Evolutionary conservation across 2,797 vertebrate species (phyloP).

Genomic region (Chaunax sp.): DNA sequence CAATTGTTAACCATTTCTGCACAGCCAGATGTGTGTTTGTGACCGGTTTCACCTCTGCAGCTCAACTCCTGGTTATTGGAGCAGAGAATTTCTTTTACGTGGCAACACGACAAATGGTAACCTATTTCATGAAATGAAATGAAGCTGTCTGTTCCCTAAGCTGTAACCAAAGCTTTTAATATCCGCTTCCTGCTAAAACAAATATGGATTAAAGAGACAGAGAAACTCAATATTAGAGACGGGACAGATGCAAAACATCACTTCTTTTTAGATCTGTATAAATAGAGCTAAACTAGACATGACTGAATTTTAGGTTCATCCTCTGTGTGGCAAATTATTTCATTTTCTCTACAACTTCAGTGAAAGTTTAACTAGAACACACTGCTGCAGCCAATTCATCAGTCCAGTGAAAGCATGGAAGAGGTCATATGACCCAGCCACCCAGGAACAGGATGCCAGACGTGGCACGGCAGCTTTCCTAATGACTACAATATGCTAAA

Average conservation of each 20-base stretch:
- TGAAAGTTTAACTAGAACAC: no score
- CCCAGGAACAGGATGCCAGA: slow-evolving; percentile 54
- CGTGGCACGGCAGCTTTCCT: slow-evolving; percentile 55
- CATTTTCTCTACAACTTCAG: not conserved
- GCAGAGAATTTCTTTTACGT: slow-evolving; percentile 12
- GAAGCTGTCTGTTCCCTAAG: slow-evolving; percentile 17
- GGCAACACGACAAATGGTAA: slow-evolving; percentile 12
- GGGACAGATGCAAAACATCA: slow-evolving; percentile 19
- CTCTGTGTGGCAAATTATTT: slow-evolving; percentile 1
- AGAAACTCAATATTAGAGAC: slow-evolving; percentile 3
- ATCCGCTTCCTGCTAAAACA: slow-evolving; percentile 36
- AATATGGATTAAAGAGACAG: slow-evolving; percentile 47
- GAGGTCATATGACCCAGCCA: slow-evolving; percentile 66
- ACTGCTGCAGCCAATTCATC: no score
- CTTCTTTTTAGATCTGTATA: not conserved
- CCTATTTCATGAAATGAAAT: slow-evolving; percentile 1
- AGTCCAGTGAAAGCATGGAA: slow-evolving; percentile 51
- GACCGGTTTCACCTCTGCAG: not conserved
- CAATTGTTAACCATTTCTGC: no score
- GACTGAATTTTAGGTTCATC: slow-evolving; percentile 10
- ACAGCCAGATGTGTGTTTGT: no score
- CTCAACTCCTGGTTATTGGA: slow-evolving; percentile 8
- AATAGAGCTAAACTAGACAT: not conserved
- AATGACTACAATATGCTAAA: slow-evolving; percentile 75
- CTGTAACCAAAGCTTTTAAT: slow-evolving; percentile 47